Percentiles rank a stretch among this genome's conserved stretches.
phyloP scores from a whole-genome alignment of 2,113 vertebrate genomes.

The Semicossyphus pulcher region DNA sequence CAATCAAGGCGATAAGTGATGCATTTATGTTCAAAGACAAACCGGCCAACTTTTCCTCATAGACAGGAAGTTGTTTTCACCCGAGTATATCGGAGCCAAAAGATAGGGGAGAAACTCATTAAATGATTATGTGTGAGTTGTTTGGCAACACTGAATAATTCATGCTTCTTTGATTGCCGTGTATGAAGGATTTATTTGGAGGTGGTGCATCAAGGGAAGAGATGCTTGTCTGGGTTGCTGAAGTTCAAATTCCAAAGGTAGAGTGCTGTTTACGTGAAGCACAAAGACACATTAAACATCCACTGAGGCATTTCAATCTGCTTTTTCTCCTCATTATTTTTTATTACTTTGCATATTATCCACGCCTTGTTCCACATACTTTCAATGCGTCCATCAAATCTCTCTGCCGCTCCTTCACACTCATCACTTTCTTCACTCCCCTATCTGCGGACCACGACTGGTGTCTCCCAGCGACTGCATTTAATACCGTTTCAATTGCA shows the following conservation, averaged over 20 bases:
- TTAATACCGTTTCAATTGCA: constrained; percentile 50
- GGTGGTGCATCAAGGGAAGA: constrained; percentile 55
- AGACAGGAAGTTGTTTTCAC: constrained; percentile 42
- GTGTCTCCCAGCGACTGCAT: constrained; percentile 77
- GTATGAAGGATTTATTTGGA: constrained; percentile 64
- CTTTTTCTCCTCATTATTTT: constrained; percentile 17
- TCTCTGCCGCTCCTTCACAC: constrained; percentile 4
- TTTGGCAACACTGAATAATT: constrained; percentile 76
- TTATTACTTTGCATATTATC: background rate
- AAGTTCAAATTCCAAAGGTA: constrained; percentile 57
- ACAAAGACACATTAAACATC: constrained; percentile 33
- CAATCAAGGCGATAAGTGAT: constrained; percentile 38
- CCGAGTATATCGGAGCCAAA: constrained; percentile 41
- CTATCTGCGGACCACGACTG: constrained; percentile 44
- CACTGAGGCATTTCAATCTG: constrained; percentile 20
- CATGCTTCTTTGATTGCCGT: constrained; percentile 69
- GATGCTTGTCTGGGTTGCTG: constrained; percentile 51
- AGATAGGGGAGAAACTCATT: constrained; percentile 67
- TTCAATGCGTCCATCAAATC: constrained; percentile 4
- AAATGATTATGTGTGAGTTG: constrained; percentile 75
- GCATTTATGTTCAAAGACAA: constrained; percentile 52
- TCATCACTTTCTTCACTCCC: constrained; percentile 31
- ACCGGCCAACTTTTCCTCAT: constrained; percentile 32
- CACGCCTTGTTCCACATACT: background rate
- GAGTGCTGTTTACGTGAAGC: constrained; percentile 7